Conservation (phyloP, 2,113 vertebrate genomes). For the Eurypyga helias region DNA sequence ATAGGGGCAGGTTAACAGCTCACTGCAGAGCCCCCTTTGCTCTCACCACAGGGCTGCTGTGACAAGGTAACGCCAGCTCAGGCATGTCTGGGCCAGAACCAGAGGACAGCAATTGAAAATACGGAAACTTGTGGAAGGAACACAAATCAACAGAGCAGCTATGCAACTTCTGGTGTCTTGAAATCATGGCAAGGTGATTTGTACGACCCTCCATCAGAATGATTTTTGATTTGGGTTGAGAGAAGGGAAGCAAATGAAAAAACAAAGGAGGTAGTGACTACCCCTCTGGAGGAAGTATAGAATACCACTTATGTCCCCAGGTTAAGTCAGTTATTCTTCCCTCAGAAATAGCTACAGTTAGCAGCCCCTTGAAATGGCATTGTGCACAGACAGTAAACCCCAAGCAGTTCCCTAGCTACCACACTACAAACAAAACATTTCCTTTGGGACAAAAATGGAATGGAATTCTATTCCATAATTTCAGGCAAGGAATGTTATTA, state of each 20-base stretch:
- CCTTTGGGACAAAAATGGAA: background rate
- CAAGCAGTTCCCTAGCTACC: background rate
- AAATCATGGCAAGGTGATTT: background rate
- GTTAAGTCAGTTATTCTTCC: background rate
- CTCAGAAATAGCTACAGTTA: background rate
- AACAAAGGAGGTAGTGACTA: background rate
- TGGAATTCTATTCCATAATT: too few species aligned
- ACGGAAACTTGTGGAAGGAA: background rate
- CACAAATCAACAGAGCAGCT: background rate
- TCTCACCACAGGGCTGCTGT: background rate
- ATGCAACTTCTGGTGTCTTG: background rate
- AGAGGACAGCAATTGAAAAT: background rate
- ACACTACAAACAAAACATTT: background rate
- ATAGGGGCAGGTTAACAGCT: background rate
- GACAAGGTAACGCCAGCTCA: fast-evolving
- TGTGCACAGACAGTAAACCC: background rate
- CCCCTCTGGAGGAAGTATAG: background rate
- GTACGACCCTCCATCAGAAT: background rate
- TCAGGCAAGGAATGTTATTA: fast-evolving
- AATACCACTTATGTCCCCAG: background rate
- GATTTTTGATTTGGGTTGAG: background rate
- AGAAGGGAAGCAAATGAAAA: background rate
- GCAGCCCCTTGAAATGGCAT: background rate
- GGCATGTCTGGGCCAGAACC: fast-evolving
- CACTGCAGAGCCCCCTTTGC: fast-evolving